A percentile compares a stretch with the other conserved stretches of the same genome.
These are phyloP conservation scores for Zoanthus sociatus DNA, from an alignment of 92 coral and sea anemone genomes.

Conservation along the genomic window DNA sequence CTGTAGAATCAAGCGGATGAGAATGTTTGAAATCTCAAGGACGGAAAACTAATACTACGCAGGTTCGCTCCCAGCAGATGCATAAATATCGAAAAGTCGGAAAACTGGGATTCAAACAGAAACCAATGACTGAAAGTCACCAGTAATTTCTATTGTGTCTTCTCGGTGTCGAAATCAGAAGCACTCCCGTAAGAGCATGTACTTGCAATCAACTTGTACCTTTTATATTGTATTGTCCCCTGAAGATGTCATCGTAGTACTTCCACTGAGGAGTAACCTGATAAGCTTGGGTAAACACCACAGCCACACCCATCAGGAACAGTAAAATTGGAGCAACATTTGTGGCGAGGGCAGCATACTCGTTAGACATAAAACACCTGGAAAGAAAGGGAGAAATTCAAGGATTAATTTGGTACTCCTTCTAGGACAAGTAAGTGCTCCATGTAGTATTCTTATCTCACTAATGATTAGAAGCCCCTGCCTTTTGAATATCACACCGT, in stretches of 20 bases:
- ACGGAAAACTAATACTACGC: no score
- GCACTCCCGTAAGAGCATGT: not conserved
- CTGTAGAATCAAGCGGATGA: no score
- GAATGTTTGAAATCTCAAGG: no score
- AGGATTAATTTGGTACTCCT: no score
- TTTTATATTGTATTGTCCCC: constrained; percentile 96
- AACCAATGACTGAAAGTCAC: no score
- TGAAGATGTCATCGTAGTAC: constrained; percentile 93
- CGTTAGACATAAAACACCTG: constrained; percentile 96
- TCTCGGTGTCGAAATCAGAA: no score
- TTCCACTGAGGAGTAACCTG: constrained; percentile 97
- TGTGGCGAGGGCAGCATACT: constrained; percentile 85
- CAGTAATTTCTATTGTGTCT: no score
- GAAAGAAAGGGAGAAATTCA: not conserved
- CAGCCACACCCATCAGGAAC: constrained; percentile 89
- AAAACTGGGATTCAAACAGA: not conserved
- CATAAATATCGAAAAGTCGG: not conserved
- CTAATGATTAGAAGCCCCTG: no score
- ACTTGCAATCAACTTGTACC: constrained; percentile 47
- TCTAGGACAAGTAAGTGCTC: no score
- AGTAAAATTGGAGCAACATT: constrained; percentile 89
- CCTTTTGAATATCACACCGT: no score
- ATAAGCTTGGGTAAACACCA: constrained; percentile 95
- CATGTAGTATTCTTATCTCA: no score
- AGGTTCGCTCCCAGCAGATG: not conserved